Evolutionary conservation across 1,140 invertebrate genomes (phyloP).

Genomic region (Trypoxylus dichotomus): DNA sequence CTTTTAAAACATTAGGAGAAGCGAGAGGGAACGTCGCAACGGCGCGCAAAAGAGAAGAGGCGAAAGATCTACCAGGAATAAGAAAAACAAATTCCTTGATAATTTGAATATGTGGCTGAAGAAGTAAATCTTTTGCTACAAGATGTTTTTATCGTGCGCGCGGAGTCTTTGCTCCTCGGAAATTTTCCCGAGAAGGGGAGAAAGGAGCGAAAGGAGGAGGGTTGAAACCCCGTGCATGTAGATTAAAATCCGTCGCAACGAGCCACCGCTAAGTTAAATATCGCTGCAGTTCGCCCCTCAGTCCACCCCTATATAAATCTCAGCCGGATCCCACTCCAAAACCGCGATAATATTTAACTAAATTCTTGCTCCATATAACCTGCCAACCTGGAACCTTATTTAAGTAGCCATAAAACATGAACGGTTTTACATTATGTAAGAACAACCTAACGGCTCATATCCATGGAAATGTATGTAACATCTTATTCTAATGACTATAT

Average conservation of each 20-base stretch:
- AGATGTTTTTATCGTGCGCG: conserved; percentile 53
- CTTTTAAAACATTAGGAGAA: conserved; percentile 33
- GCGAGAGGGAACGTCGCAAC: not conserved
- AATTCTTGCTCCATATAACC: conserved; percentile 51
- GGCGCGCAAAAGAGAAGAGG: conserved; percentile 27
- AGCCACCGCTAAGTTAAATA: conserved; percentile 50
- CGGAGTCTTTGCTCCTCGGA: conserved; percentile 45
- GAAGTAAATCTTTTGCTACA: conserved; percentile 53
- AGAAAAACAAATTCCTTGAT: conserved; percentile 54
- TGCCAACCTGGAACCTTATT: conserved; percentile 35
- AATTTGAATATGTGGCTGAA: conserved; percentile 54
- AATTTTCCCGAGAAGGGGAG: conserved; percentile 43
- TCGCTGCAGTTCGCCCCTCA: conserved; percentile 41
- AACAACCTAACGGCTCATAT: not conserved
- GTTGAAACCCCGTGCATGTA: conserved; percentile 52
- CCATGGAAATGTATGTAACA: too few species aligned
- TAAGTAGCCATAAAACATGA: conserved; percentile 29
- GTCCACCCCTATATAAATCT: conserved; percentile 48
- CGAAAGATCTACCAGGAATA: conserved; percentile 44
- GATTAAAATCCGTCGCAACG: conserved; percentile 52
- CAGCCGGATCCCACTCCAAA: conserved; percentile 47
- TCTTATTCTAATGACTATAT: too few species aligned
- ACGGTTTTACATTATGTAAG: conserved; percentile 6
- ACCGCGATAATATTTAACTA: conserved; percentile 53
- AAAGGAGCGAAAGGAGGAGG: conserved; percentile 44